These are phyloP conservation scores for Plodia interpunctella DNA, from an alignment of 1,140 invertebrate genomes.

Conservation along the genomic window DNA sequence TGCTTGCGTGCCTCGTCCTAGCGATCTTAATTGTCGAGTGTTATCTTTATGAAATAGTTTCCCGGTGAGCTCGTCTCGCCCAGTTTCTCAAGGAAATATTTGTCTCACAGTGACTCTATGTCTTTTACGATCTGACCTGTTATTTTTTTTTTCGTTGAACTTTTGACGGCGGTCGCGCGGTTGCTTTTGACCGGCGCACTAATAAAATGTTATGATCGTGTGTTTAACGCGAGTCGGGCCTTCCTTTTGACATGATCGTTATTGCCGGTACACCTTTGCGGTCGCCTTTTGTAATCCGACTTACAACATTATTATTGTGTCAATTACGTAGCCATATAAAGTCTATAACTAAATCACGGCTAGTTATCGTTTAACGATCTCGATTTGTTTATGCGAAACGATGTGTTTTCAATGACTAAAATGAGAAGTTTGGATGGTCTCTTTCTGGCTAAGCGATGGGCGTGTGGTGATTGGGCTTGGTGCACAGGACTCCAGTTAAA, in stretches of 20 bases:
- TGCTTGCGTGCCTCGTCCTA: not conserved
- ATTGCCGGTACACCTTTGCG: constrained; percentile 68
- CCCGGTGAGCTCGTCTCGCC: not conserved
- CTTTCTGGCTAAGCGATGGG: constrained; percentile 40
- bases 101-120: constrained; percentile 59
- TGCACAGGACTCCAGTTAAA: constrained; percentile 67
- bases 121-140: constrained; percentile 73
- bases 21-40: constrained; percentile 5
- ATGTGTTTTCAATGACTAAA: constrained; percentile 27
- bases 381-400: constrained; percentile 49
- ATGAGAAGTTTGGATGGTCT: constrained; percentile 26
- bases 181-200: constrained; percentile 73
- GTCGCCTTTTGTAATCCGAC: constrained; percentile 55
- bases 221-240: constrained; percentile 75
- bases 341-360: constrained; percentile 50
- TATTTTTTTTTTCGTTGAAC: constrained; percentile 70
- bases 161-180: constrained; percentile 69
- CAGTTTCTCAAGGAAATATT: constrained; percentile 36
- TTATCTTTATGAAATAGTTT: constrained; percentile 9
- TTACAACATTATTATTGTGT: constrained; percentile 69
- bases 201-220: constrained; percentile 77
- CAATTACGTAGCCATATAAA: constrained; percentile 63
- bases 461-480: constrained; percentile 53
- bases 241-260: constrained; percentile 75
- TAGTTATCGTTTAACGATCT: constrained; percentile 41